Percentiles rank a stretch among this genome's conserved stretches.
Evolutionary conservation across 2,888 invertebrate species (phyloP).

Genomic region (Rotaria socialis): DNA sequence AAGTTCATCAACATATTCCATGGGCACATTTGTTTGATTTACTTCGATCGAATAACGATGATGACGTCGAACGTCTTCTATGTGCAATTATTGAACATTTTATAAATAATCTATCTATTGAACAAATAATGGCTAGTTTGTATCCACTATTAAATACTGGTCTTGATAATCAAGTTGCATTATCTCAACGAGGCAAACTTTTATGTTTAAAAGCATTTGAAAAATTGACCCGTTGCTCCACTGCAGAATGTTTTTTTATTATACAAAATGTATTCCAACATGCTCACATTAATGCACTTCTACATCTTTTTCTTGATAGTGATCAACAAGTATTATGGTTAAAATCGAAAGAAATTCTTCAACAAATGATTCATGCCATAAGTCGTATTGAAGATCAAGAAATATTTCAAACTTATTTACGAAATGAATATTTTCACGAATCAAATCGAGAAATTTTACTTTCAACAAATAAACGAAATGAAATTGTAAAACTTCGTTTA

Average conservation of each 20-base stretch:
- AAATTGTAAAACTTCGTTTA: conserved; percentile 14
- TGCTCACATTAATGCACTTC: background rate
- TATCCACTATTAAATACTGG: conserved; percentile 13
- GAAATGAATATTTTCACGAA: background rate
- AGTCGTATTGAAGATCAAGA: background rate
- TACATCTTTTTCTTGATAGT: conserved; percentile 10
- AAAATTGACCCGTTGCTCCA: background rate
- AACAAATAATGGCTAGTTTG: background rate
- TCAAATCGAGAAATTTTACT: background rate
- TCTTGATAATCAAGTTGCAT: background rate
- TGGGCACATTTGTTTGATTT: background rate
- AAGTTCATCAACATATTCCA: background rate
- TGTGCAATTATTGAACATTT: background rate
- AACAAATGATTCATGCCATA: background rate
- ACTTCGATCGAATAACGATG: background rate
- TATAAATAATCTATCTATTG: background rate
- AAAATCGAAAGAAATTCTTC: background rate
- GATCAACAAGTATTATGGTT: conserved; percentile 6
- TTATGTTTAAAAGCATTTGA: conserved; percentile 17
- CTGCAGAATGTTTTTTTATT: background rate
- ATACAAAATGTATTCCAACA: background rate
- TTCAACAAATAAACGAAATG: background rate
- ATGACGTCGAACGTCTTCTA: conserved; percentile 6
- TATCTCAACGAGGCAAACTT: background rate
- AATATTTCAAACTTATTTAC: background rate